A percentile compares a stretch with the other conserved stretches of the same genome.
These are phyloP conservation scores for Zaprionus tsacasi DNA, from an alignment of 1,140 invertebrate species.

Conservation along the genomic window DNA sequence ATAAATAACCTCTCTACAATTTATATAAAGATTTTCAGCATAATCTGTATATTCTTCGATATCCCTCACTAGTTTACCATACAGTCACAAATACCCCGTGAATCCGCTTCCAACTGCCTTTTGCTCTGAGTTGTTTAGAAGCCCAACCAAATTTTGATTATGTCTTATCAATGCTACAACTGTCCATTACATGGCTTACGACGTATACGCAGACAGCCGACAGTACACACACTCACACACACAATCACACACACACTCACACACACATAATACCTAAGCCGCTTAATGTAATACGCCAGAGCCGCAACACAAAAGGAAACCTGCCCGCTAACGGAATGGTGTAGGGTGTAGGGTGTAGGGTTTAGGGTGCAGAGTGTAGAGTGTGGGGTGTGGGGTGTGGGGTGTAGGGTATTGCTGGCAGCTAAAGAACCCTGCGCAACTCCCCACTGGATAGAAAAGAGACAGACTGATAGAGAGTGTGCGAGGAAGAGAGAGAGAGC, in stretches of 20 bases:
- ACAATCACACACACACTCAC: neutral
- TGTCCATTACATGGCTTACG: slow-evolving; percentile 20
- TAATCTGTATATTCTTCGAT: neutral
- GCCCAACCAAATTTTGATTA: slow-evolving; percentile 28
- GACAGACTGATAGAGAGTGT: neutral
- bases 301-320: slow-evolving; percentile 32
- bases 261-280: slow-evolving; percentile 28
- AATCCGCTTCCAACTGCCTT: neutral
- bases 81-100: neutral
- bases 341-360: neutral
- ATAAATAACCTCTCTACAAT: no score
- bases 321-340: neutral
- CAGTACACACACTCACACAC: neutral
- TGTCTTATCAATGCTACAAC: slow-evolving; percentile 17
- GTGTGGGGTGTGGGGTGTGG: neutral
- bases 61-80: neutral
- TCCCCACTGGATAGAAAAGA: neutral
- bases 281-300: slow-evolving; percentile 39
- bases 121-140: slow-evolving; percentile 5
- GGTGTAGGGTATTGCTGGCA: neutral
- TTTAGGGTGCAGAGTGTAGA: neutral
- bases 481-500: neutral
- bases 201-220: slow-evolving; percentile 17
- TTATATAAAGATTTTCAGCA: neutral
- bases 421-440: neutral